These are phyloP conservation scores for Ischnura elegans DNA, from an alignment of 2,888 invertebrate genomes.

Conservation along the genomic window DNA sequence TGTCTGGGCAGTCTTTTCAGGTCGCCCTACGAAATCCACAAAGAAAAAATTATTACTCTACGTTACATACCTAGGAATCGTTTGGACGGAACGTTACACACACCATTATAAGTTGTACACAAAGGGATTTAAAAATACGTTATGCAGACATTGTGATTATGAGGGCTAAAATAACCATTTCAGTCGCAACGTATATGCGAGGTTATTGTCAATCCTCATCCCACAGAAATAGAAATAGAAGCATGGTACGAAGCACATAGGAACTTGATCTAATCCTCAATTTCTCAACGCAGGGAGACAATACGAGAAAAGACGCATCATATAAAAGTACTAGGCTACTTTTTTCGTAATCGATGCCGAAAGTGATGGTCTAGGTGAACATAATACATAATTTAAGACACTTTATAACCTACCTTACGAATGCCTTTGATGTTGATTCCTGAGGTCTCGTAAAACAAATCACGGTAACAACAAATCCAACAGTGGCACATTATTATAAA, in stretches of 20 bases:
- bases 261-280: background rate
- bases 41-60: background rate
- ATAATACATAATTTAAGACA: slow-evolving; percentile 19
- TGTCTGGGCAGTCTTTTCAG: background rate
- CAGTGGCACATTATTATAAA: slow-evolving; percentile 64
- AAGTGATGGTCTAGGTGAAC: background rate
- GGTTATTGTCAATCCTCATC: background rate
- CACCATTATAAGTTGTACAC: background rate
- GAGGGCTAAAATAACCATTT: background rate
- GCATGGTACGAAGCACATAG: slow-evolving; percentile 57
- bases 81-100: background rate
- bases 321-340: background rate
- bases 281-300: background rate
- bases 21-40: background rate
- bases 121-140: background rate
- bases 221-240: slow-evolving; percentile 1
- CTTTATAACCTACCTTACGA: slow-evolving; percentile 52
- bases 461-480: slow-evolving; percentile 66
- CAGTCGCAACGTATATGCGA: background rate
- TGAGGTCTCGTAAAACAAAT: slow-evolving; percentile 64
- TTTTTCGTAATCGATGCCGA: background rate
- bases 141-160: background rate
- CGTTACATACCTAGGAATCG: background rate
- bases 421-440: slow-evolving; percentile 65
- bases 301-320: background rate